Conservation (phyloP, 2,113 vertebrate species). For the Pollimyrus isidori region DNA sequence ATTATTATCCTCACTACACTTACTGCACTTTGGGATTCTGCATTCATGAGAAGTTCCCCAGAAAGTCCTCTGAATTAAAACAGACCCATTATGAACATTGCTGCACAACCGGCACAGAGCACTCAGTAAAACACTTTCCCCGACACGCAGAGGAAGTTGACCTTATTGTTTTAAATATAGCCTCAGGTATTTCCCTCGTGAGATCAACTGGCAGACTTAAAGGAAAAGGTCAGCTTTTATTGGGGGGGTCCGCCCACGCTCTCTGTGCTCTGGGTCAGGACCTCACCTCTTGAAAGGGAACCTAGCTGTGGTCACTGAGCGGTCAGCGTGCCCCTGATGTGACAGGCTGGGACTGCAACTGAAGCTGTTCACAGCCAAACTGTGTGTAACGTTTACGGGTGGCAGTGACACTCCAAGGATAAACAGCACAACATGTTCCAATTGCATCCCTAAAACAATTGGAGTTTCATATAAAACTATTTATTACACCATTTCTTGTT, state of each 20-base stretch:
- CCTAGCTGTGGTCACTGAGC: slow-evolving; percentile 77
- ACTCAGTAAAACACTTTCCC: slow-evolving; percentile 9
- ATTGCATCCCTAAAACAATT: not conserved
- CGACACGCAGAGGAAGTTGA: not conserved
- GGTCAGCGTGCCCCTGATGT: slow-evolving; percentile 58
- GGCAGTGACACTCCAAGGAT: not conserved
- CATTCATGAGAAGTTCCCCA: not conserved
- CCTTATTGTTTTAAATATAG: slow-evolving; percentile 33
- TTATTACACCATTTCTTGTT: not conserved
- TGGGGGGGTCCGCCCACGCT: slow-evolving; percentile 78
- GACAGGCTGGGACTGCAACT: not conserved
- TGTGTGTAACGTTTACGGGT: not conserved
- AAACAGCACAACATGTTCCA: not conserved
- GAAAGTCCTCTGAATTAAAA: not conserved
- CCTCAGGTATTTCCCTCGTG: slow-evolving; percentile 45
- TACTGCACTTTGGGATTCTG: not conserved
- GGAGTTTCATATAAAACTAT: not conserved
- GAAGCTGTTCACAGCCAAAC: slow-evolving; percentile 6
- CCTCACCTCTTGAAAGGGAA: slow-evolving; percentile 79
- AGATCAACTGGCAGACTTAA: slow-evolving; percentile 48
- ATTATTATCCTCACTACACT: not conserved
- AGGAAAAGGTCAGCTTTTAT: slow-evolving; percentile 63
- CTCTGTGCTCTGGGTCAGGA: slow-evolving; percentile 78
- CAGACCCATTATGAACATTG: not conserved
- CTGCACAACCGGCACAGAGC: not conserved